Evolutionary conservation across 2,113 vertebrate species (phyloP).

Genomic region (Pachyramphus minor): DNA sequence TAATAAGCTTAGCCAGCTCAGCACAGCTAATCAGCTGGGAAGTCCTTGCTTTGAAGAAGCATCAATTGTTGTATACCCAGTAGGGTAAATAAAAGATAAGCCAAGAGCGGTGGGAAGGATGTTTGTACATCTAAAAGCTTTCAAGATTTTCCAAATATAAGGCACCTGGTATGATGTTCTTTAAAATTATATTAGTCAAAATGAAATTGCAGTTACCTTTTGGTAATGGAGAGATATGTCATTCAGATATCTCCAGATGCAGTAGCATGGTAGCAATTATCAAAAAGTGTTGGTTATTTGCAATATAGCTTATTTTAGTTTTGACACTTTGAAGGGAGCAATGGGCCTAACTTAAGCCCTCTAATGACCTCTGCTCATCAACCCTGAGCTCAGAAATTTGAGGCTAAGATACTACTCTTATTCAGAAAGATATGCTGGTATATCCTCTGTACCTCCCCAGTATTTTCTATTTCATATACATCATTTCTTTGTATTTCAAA

Average conservation of each 20-base stretch:
- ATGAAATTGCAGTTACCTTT: not conserved
- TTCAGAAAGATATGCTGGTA: not conserved
- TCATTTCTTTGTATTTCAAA: not conserved
- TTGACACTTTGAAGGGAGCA: not conserved
- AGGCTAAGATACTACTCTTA: not conserved
- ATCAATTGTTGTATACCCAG: constrained; percentile 19
- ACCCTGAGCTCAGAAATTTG: not conserved
- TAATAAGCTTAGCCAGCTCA: constrained; percentile 62
- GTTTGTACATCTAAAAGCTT: constrained; percentile 50
- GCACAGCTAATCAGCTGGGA: constrained; percentile 26
- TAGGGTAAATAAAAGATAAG: constrained; percentile 60
- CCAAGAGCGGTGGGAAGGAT: constrained; percentile 19
- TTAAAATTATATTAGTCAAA: not conserved
- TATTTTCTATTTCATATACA: not conserved
- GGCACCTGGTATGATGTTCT: constrained; percentile 43
- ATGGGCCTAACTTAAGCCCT: not conserved
- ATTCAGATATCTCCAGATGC: constrained; percentile 15
- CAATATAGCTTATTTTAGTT: not conserved
- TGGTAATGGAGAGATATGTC: not conserved
- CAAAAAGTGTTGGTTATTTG: not conserved
- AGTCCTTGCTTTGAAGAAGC: constrained; percentile 57
- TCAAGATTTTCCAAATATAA: constrained; percentile 51
- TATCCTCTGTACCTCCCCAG: not conserved
- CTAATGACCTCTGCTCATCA: not conserved
- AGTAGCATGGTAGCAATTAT: not conserved